Evolutionary conservation across 2,113 vertebrate species (phyloP).

Genomic region (Budorcas taxicolor): DNA sequence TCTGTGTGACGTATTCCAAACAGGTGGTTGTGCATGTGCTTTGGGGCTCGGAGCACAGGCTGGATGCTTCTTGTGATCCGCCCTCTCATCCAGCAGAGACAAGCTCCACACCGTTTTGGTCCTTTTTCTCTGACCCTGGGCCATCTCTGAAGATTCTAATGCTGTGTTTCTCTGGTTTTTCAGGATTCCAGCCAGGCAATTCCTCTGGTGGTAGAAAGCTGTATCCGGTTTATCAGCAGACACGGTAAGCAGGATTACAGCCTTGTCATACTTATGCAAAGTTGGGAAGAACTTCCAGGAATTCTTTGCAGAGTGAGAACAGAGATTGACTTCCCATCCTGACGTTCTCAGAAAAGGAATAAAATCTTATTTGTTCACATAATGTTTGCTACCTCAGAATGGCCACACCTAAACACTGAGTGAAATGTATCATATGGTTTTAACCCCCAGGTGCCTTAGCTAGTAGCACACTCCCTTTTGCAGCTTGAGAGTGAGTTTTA

Average conservation of each 20-base stretch:
- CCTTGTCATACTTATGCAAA: constrained; percentile 32
- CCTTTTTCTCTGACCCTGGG: neutral
- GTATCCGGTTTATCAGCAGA: constrained; percentile 97
- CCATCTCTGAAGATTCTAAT: neutral
- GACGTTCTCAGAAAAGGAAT: constrained; percentile 1
- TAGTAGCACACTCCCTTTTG: neutral
- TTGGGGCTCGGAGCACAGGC: neutral
- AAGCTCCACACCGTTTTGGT: neutral
- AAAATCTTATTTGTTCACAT: neutral
- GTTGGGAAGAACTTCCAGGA: constrained; percentile 28
- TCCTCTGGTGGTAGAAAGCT: constrained; percentile 97
- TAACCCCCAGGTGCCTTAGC: neutral
- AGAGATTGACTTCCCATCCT: neutral
- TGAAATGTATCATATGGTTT: neutral
- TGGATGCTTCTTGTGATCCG: neutral
- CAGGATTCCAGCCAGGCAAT: constrained; percentile 93
- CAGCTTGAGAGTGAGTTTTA: neutral
- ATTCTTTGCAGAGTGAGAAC: constrained; percentile 10
- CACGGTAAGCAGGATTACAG: constrained; percentile 85
- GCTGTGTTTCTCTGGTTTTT: neutral
- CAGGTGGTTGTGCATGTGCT: too few relatives aligned
- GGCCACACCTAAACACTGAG: neutral
- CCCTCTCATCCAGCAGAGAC: neutral
- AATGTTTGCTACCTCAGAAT: neutral
- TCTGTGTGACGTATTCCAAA: neutral